These are phyloP conservation scores for Bambusicola thoracicus DNA, from an alignment of 2,113 vertebrate genomes.

Conservation along the genomic window DNA sequence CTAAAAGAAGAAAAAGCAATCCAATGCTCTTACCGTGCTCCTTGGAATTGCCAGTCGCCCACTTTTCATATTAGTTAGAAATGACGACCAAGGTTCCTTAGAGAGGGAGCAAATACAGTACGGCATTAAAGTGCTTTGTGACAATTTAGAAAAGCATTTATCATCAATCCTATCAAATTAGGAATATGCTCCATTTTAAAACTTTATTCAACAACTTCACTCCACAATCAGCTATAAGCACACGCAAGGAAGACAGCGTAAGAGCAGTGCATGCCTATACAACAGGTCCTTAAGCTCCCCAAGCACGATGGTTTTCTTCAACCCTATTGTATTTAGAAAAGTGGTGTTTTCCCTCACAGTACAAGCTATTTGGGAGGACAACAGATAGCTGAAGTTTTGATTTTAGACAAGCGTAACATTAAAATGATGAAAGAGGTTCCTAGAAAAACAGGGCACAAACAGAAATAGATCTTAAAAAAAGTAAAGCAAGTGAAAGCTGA, in stretches of 20 bases:
- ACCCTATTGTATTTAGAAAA: background rate
- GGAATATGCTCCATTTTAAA: background rate
- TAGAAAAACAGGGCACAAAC: background rate
- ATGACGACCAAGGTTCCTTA: conserved; percentile 88
- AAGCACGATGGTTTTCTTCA: background rate
- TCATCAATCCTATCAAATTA: background rate
- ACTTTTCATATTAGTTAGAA: conserved; percentile 74
- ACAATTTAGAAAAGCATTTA: background rate
- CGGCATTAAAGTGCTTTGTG: background rate
- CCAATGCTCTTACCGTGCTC: conserved; percentile 72
- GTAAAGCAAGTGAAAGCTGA: background rate
- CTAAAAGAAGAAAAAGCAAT: background rate
- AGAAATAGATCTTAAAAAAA: background rate
- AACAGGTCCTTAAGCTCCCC: background rate
- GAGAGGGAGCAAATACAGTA: background rate
- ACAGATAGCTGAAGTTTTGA: background rate
- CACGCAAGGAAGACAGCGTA: background rate
- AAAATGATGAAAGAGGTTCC: background rate
- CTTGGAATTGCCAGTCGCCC: conserved; percentile 13
- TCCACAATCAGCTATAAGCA: background rate
- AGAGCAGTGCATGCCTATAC: background rate
- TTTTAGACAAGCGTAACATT: background rate
- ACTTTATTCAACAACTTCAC: background rate
- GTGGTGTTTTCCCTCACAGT: background rate
- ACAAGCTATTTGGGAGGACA: background rate